phyloP scores from a whole-genome alignment of 2,888 invertebrate genomes.

The Copidosoma aretas region DNA sequence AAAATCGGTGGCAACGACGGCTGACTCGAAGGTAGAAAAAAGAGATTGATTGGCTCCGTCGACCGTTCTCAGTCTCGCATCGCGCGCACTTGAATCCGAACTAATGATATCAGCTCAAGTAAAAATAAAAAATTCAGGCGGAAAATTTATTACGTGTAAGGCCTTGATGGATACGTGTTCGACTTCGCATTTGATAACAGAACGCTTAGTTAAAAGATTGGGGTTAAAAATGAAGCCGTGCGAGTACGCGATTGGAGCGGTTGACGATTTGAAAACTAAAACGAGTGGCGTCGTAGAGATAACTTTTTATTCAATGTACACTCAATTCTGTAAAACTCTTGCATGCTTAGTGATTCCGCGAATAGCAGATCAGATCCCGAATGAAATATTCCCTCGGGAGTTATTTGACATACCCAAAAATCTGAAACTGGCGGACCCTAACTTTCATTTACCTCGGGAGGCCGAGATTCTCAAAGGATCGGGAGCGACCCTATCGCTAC shows the following conservation, averaged over 20 bases:
- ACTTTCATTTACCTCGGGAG: slow-evolving; percentile 30
- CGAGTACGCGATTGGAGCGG: not conserved
- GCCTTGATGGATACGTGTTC: not conserved
- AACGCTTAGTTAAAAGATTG: not conserved
- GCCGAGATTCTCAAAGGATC: slow-evolving; percentile 35
- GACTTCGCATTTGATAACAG: not conserved
- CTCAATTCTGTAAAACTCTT: not conserved
- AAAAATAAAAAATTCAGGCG: not conserved
- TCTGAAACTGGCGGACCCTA: slow-evolving; percentile 35
- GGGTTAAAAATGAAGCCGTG: not conserved
- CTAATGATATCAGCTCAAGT: slow-evolving; percentile 1
- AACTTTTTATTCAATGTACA: not conserved
- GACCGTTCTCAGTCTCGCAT: too few species aligned
- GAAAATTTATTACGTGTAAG: not conserved
- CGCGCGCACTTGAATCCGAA: not conserved
- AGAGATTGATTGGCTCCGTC: not conserved
- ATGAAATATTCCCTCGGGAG: not conserved
- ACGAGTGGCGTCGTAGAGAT: not conserved
- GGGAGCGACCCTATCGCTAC: slow-evolving; percentile 30
- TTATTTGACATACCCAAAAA: slow-evolving; percentile 20
- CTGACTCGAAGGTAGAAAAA: not conserved
- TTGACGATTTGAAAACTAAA: not conserved
- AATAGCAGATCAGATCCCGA: not conserved
- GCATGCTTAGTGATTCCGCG: not conserved
- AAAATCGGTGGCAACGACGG: not conserved